These are phyloP conservation scores for Scaptomyza graminum DNA, from an alignment of 1,140 invertebrate genomes.

Conservation along the genomic window DNA sequence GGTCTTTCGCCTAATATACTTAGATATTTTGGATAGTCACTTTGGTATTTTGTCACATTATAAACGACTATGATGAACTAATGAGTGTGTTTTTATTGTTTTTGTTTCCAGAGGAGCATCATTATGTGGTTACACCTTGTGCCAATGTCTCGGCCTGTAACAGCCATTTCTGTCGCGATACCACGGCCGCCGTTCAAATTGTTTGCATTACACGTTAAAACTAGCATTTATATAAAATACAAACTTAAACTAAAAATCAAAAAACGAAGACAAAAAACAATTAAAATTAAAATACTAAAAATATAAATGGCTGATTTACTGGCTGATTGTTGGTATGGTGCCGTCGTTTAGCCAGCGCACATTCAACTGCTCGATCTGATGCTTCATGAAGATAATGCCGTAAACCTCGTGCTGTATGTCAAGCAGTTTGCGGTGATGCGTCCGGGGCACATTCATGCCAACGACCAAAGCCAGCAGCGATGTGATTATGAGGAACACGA, in stretches of 20 bases:
- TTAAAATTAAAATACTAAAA: conserved; percentile 1
- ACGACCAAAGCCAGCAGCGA: conserved; percentile 71
- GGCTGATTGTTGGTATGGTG: conserved; percentile 78
- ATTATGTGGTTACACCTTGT: conserved; percentile 63
- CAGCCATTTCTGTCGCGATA: conserved; percentile 69
- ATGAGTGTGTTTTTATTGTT: conserved; percentile 7
- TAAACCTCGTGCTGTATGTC: conserved; percentile 78
- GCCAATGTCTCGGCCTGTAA: conserved; percentile 56
- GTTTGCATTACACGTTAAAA: conserved; percentile 58
- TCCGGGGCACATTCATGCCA: conserved; percentile 76
- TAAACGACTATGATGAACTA: neutral
- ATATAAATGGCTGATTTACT: conserved; percentile 24
- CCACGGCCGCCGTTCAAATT: conserved; percentile 69
- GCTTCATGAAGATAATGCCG: conserved; percentile 80
- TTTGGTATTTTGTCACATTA: neutral
- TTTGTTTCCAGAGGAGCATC: conserved; percentile 27
- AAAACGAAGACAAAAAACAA: conserved; percentile 2
- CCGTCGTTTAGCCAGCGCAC: conserved; percentile 77
- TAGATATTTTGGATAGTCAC: no score
- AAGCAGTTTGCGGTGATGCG: conserved; percentile 58
- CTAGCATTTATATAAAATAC: conserved; percentile 25
- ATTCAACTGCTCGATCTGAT: conserved; percentile 80
- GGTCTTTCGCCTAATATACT: no score
- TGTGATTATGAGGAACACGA: conserved; percentile 75
- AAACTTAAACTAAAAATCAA: conserved; percentile 5